These are phyloP conservation scores for Eristalis intricaria DNA, from an alignment of 2,888 invertebrate genomes.

Conservation along the genomic window DNA sequence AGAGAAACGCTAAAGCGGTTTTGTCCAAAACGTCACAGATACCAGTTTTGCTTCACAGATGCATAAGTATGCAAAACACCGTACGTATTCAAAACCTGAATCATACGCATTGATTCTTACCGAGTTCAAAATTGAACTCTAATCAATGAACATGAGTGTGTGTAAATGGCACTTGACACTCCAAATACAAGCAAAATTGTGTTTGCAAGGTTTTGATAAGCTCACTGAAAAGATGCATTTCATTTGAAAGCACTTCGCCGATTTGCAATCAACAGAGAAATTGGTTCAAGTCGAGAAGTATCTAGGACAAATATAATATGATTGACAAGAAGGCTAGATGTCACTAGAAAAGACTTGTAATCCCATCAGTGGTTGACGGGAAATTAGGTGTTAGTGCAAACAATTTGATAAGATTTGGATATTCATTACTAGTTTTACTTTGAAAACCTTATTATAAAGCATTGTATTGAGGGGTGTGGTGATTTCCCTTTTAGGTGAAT, in stretches of 20 bases:
- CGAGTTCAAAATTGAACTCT: constrained; percentile 22
- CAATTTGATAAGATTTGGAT: no score
- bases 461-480: no score
- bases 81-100: not conserved
- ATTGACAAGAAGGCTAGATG: not conserved
- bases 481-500: no score
- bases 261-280: constrained; percentile 20
- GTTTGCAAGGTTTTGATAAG: constrained; percentile 16
- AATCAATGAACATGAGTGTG: constrained; percentile 24
- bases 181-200: not conserved
- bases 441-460: no score
- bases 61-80: no score
- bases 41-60: not conserved
- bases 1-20: not conserved
- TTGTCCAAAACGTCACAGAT: not conserved
- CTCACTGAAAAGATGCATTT: not conserved
- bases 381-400: no score
- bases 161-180: not conserved
- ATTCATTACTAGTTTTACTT: no score
- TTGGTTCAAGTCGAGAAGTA: constrained; percentile 4
- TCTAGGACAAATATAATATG: not conserved
- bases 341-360: not conserved
- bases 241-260: not conserved
- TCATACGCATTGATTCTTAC: not conserved
- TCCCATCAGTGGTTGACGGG: no score